Base-by-base conservation (phyloP, 1,140 invertebrate species). In the Apis laboriosa region DNA sequence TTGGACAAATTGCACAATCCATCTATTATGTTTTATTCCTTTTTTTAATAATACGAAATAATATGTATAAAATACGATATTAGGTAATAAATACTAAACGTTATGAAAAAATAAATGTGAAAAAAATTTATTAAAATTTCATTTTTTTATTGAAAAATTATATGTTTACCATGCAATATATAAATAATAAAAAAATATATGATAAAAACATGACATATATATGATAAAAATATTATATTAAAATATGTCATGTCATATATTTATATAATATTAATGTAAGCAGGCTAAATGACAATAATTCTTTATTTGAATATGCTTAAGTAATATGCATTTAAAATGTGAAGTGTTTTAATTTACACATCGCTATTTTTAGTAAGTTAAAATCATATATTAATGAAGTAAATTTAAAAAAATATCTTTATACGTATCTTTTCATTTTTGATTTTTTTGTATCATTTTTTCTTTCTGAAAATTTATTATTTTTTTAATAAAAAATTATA, bases 231-330 rank as follows among this genome's bases (percentile, higher is more conserved):
- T n/a, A 11, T 49, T 34, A 61, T 34, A 24, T 72, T 43, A 43
- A 63, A 55, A 43, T 64, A 55, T 51, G 64, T 80, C 66, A 58
- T 74, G 56, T 80, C 28, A 34, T n/a, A 80, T 43, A 53, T 19
- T 19, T 51, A 58, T 9, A 24, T 63, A 56, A 43, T 43, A 43
- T 43, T 56, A 55, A 28, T 19, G 28, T 74, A 80, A 74, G 78
- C 78, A 80, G 60, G 70, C 60, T 11, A 73, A 61, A 17, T 73
- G 78, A 49, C 60, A 80, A 74, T 72, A 11, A 66, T 49, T 74
- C 28, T 72, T 61, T 66, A 21, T 17, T 55, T 15, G 9, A 24
- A 9, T 56, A 74, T 7, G 12, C 17, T 19, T 49, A 63, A 19
- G 24, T 66, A 43, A n/a, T 64, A 13, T 66, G 5, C 24, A 21